Evolutionary conservation across 2,888 invertebrate genomes (phyloP).

Genomic region (Eustalomyia histrio): DNA sequence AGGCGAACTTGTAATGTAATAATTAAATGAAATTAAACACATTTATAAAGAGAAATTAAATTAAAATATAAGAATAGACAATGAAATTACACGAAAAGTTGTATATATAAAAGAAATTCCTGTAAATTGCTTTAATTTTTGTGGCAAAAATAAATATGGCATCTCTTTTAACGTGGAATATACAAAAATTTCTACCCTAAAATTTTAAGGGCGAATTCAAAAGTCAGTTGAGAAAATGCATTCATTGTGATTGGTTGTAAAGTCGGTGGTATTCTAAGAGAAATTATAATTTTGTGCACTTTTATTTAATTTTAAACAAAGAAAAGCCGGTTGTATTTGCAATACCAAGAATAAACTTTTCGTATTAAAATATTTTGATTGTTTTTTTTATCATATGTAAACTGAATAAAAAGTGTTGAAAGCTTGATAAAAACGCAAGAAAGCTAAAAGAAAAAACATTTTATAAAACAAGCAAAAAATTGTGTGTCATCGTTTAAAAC

Average conservation of each 20-base stretch:
- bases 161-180: no score
- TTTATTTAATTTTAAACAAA: conserved; percentile 46
- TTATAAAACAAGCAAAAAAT: conserved; percentile 48
- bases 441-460: conserved; percentile 21
- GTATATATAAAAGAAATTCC: no score
- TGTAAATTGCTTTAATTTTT: no score
- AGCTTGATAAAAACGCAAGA: conserved; percentile 1
- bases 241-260: conserved; percentile 60
- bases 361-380: not conserved
- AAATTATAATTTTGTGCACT: conserved; percentile 39
- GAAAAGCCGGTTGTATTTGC: conserved; percentile 57
- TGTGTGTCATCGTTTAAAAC: conserved; percentile 58
- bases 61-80: no score
- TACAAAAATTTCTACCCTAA: not conserved
- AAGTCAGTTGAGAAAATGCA: conserved; percentile 60
- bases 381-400: no score
- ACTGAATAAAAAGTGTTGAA: no score
- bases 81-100: no score
- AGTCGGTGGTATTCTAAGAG: conserved; percentile 17
- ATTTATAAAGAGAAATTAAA: no score
- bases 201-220: conserved; percentile 21
- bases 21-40: no score
- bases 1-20: no score
- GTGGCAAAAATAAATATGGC: no score
- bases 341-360: conserved; percentile 27